These are phyloP conservation scores for Callocephalon fimbriatum DNA, from an alignment of 2,113 vertebrate species.

Conservation along the genomic window DNA sequence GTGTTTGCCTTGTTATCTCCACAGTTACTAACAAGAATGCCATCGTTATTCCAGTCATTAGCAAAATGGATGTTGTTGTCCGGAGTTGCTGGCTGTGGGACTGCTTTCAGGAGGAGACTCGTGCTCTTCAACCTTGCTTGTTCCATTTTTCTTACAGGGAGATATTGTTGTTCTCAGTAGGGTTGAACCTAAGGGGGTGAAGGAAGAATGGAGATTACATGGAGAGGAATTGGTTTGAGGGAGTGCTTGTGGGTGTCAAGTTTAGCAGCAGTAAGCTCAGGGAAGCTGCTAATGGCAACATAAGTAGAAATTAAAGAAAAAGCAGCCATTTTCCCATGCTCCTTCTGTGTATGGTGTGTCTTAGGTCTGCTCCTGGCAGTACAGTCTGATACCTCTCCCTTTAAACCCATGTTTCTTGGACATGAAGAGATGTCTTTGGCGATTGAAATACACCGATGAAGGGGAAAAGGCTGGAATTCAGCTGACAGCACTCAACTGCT, in stretches of 20 bases:
- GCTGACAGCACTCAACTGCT: neutral
- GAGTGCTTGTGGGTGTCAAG: neutral
- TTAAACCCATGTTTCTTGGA: neutral
- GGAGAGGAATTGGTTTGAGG: neutral
- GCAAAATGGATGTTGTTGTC: slow-evolving; percentile 50
- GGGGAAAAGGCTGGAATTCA: neutral
- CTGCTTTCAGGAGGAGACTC: neutral
- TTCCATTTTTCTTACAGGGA: neutral
- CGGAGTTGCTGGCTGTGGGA: neutral
- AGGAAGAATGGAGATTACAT: neutral
- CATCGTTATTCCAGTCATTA: slow-evolving; percentile 49
- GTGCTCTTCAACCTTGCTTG: neutral
- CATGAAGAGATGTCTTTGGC: neutral
- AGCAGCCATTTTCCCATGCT: rapidly evolving
- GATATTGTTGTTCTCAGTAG: neutral
- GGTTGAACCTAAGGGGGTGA: neutral
- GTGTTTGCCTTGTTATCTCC: slow-evolving; percentile 47
- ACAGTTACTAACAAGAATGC: slow-evolving; percentile 45
- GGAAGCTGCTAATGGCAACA: neutral
- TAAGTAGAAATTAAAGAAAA: neutral
- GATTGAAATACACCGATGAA: rapidly evolving
- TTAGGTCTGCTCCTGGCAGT: neutral
- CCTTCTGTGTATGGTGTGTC: neutral
- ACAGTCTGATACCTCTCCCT: neutral
- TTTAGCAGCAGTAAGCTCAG: neutral